Evolutionary conservation across 1,140 invertebrate species (phyloP).

Genomic region (Drepana arcuata): DNA sequence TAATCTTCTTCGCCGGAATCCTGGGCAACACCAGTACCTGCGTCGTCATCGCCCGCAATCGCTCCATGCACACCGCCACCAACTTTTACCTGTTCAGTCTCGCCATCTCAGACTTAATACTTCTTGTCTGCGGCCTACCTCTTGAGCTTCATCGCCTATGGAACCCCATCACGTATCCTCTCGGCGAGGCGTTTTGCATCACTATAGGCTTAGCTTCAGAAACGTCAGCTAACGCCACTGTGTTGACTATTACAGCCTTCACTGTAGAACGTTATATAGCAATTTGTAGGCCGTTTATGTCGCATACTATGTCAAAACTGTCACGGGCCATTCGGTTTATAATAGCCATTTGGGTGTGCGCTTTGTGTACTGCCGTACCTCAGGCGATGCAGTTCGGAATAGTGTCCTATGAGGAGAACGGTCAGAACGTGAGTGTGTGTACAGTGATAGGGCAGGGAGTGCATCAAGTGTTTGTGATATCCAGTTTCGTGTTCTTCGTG

Average conservation of each 20-base stretch:
- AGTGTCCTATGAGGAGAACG: constrained; percentile 68
- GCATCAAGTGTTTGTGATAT: constrained; percentile 79
- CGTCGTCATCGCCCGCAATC: constrained; percentile 86
- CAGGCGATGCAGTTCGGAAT: constrained; percentile 84
- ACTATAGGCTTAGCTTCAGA: constrained; percentile 83
- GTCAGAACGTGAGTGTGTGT: constrained; percentile 68
- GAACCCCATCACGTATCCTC: constrained; percentile 82
- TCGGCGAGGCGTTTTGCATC: constrained; percentile 84
- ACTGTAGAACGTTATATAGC: constrained; percentile 96
- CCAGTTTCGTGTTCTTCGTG: constrained; percentile 84
- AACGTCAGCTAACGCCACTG: constrained; percentile 91
- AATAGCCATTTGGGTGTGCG: constrained; percentile 79
- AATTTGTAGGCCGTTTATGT: constrained; percentile 92
- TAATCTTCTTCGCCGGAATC: constrained; percentile 87
- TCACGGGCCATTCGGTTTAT: constrained; percentile 81
- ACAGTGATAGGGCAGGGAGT: constrained; percentile 71
- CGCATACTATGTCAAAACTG: constrained; percentile 88
- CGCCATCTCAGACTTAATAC: constrained; percentile 89
- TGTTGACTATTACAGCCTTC: constrained; percentile 95
- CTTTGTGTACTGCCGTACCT: constrained; percentile 84
- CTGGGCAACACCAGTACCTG: constrained; percentile 90
- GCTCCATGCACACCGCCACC: constrained; percentile 87
- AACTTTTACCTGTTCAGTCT: constrained; percentile 92
- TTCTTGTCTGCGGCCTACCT: constrained; percentile 83
- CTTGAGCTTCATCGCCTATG: constrained; percentile 87